phyloP scores from a whole-genome alignment of 2,888 invertebrate species.

The Nasonovia ribisnigri region DNA sequence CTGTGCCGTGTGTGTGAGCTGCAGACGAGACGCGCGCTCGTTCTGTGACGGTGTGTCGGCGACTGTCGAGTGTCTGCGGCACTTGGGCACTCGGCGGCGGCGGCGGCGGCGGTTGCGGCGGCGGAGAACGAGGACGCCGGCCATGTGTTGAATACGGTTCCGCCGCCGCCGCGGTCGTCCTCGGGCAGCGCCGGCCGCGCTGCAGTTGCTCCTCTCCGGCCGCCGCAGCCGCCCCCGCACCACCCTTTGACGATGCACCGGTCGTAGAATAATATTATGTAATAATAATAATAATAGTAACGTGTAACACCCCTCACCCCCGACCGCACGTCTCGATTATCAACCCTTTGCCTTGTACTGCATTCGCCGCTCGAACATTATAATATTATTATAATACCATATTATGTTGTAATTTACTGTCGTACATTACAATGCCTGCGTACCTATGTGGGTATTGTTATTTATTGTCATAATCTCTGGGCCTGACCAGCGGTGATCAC shows the following conservation, averaged over 20 bases:
- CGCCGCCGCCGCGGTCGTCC: background rate
- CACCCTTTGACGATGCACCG: background rate
- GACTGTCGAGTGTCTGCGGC: constrained; percentile 37
- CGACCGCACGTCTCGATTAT: background rate
- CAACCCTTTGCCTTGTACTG: background rate
- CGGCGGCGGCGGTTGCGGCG: background rate
- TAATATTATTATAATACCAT: background rate
- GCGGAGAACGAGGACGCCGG: constrained; percentile 54
- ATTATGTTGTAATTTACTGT: background rate
- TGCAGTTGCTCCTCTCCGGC: constrained; percentile 23
- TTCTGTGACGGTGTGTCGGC: constrained; percentile 51
- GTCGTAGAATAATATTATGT: background rate
- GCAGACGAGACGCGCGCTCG: constrained; percentile 17
- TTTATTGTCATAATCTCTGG: background rate
- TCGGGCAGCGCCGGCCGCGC: constrained; percentile 5
- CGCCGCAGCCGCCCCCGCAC: background rate
- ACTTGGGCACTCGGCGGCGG: constrained; percentile 1
- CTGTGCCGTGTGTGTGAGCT: background rate
- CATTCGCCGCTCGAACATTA: background rate
- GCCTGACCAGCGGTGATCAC: background rate
- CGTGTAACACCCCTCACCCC: background rate
- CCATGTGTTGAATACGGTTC: constrained; percentile 57
- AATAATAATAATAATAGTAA: background rate
- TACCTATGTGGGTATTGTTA: background rate
- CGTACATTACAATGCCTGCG: background rate